Evolutionary conservation across 1,140 invertebrate species (phyloP), one percentile per base, ranked within the genome.

Genomic region (Bombus confusus): DNA sequence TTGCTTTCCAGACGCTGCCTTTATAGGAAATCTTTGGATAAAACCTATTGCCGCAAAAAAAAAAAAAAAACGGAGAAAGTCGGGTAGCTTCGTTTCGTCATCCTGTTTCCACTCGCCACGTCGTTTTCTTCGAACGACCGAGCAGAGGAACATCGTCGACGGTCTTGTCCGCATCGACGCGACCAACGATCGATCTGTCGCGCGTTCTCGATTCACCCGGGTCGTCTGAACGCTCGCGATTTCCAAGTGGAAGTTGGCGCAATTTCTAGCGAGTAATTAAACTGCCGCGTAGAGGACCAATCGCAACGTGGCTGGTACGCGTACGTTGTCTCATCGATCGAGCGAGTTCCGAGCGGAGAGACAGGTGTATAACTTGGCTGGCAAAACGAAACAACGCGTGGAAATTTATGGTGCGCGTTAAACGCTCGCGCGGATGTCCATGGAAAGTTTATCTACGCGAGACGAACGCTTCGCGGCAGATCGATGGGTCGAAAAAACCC

Each of bases 1-100:
- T 93, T 91, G 92, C 92, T 85, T 89, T 90, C 88, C 85, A 89
- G 83, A 85, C 82, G 87, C 72, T 77, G 86, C 88, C 86, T 91
- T 91, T 91, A 90, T 86, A 75, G 62, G 79, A 52, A 86, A 89
- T 83, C 87, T 76, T 88, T n/a, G 59, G 39, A 77, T 83, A 77
- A 89, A 83, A 80, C 64, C 76, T 79, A 80, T 88, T 71, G 88
- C 41, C 52, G 39, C 22, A 31, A 64, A 4, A 10, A 34, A 22
- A 9, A 18, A 18, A 18, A 31, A 31, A 15, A 13, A 31, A 68
- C 3, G 8, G 2, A 34, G 8, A 68, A 73, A 41, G 31, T 28
- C 69, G 3, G 15, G 2, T 13, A 25, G 28, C 66, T 25, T 52
- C 47, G 47, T 52, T 52, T 22, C 47, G 47, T 52, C 47, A 52